Percentiles rank a stretch among this genome's conserved stretches.
These are phyloP conservation scores for Parazoanthus atlanticus DNA, from an alignment of 92 coral and sea anemone genomes.

Conservation along the genomic window DNA sequence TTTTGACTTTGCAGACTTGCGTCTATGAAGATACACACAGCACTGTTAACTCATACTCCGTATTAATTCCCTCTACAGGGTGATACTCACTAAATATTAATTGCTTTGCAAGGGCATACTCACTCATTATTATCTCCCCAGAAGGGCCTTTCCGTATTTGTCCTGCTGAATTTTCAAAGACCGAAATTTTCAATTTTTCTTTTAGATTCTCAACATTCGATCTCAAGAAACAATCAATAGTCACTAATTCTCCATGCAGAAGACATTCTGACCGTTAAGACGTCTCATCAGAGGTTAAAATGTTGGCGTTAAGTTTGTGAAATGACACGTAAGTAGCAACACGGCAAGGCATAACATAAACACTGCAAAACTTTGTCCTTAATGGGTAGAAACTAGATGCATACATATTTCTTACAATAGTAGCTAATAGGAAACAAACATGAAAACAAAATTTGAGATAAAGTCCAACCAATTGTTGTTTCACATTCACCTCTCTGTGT, in stretches of 20 bases:
- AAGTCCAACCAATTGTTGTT: no score
- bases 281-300: neutral
- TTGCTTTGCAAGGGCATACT: constrained; percentile 26
- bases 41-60: neutral
- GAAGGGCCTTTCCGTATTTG: constrained; percentile 33
- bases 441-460: no score
- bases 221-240: neutral
- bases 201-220: neutral
- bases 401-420: no score
- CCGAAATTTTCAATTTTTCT: neutral
- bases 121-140: constrained; percentile 37
- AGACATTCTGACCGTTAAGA: neutral
- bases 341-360: neutral
- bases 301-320: neutral
- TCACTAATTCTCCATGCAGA: neutral
- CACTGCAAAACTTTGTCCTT: neutral
- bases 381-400: neutral
- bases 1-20: neutral
- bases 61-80: neutral
- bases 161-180: constrained; percentile 38
- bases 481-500: no score
- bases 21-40: neutral
- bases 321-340: neutral
- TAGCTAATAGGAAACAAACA: no score
- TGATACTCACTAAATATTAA: neutral